Evolutionary conservation across 2,888 invertebrate genomes (phyloP), one percentile per base, ranked within the genome.

Genomic region (Harpagoxenus sublaevis): DNA sequence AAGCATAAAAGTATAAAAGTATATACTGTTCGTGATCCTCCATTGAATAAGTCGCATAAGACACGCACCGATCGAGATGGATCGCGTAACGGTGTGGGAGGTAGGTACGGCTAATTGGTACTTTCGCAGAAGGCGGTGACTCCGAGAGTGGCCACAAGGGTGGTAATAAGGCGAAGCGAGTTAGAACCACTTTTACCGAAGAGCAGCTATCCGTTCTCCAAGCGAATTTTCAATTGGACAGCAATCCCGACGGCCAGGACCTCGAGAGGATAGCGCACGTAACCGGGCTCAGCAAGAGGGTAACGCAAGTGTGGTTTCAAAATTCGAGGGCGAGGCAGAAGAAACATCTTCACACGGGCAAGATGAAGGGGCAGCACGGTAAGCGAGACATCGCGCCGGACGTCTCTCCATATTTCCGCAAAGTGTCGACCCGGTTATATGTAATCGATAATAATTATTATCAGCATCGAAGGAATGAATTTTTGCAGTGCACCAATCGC

Each of bases 201-300:
- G 99, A 99, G 94, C 99, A 99, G 95, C 96, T 99, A 87, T 98
- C 99, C 94, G 98, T 99, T 65, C 96, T 99, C 60, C 99, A 99
- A 95, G 99, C 99, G 73, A 99, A 99, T 96, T 99, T 99, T 96
- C 98, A 99, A 96, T 96, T 99, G 94, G 99, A 99, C 96, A 99
- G 99, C 91, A 99, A 99, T 96, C 99, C 99, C 28, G 99, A 99
- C 95, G 99, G 99, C 0, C 99, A 99, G 95, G 99, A 99, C 95
- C 96, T 99, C 95, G 99, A 99, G 95, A 96, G 99, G 92, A 99
- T 99, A 95, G 99, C 99, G 8, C 98, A 99, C 94, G 98, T 99
- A 93, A 99, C 99, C 31, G 99, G 99, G 18, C 96, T 99, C 84
- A 98, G 98, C 96, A 99, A 99, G 96, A 96, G 99, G 89, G 99